A percentile compares a stretch with the other conserved stretches of the same genome.
These are phyloP conservation scores for Sternotherus odoratus DNA, from an alignment of 2,797 vertebrate species.

Conservation along the genomic window DNA sequence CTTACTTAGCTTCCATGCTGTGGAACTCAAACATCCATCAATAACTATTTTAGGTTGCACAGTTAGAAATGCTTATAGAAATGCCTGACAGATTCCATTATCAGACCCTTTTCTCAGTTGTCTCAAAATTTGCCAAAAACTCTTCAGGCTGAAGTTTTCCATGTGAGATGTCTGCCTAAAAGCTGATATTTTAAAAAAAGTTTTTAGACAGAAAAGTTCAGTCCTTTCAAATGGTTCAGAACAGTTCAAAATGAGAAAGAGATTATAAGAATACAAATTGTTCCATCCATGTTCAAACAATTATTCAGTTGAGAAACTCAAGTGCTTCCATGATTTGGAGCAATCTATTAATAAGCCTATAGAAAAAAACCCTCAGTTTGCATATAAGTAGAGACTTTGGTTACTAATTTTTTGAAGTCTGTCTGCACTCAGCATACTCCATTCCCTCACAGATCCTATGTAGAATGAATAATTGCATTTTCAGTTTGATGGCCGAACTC, in stretches of 20 bases:
- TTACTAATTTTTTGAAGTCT: not conserved
- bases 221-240: not conserved
- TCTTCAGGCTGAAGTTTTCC: slow-evolving; percentile 26
- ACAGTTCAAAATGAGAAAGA: not conserved
- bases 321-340: not conserved
- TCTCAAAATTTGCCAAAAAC: not conserved
- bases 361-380: not conserved
- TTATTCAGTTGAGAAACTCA: not conserved
- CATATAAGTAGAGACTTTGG: not conserved
- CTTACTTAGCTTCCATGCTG: slow-evolving; percentile 11
- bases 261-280: not conserved
- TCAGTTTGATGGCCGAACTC: not conserved
- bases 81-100: not conserved
- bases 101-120: not conserved
- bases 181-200: too few species aligned
- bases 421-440: fast-evolving
- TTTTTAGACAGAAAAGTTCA: not conserved
- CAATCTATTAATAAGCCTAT: not conserved
- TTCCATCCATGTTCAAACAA: not conserved
- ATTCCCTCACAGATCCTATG: not conserved
- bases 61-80: not conserved
- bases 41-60: not conserved
- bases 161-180: not conserved
- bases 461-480: not conserved
- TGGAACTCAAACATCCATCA: slow-evolving; percentile 2